Percentiles rank a stretch among this genome's conserved stretches.
These are phyloP conservation scores for Zeus faber DNA, from an alignment of 2,113 vertebrate genomes.

Conservation along the genomic window DNA sequence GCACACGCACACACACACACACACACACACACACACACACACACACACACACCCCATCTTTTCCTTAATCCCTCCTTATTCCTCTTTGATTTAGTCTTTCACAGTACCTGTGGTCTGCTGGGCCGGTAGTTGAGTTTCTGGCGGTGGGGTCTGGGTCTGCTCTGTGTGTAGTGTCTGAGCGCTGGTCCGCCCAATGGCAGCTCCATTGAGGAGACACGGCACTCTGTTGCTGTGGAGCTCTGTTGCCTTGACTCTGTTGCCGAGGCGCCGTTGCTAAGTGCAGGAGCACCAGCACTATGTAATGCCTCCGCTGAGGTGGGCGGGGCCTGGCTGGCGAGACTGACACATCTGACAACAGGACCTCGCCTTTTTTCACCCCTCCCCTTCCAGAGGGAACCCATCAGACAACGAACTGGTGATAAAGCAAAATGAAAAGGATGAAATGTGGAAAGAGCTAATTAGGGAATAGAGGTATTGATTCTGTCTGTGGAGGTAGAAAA, in stretches of 20 bases:
- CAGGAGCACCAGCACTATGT: slow-evolving; percentile 67
- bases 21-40: slow-evolving; percentile 28
- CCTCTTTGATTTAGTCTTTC: slow-evolving; percentile 17
- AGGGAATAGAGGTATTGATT: slow-evolving; percentile 10
- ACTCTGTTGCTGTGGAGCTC: slow-evolving; percentile 71
- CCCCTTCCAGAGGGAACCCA: slow-evolving; percentile 48
- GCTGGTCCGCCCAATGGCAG: slow-evolving; percentile 74
- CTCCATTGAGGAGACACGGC: slow-evolving; percentile 76
- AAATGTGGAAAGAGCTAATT: slow-evolving; percentile 28
- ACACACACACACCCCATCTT: slow-evolving; percentile 26
- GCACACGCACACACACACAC: not conserved
- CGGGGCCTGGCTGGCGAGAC: slow-evolving; percentile 60
- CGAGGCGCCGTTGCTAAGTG: slow-evolving; percentile 74
- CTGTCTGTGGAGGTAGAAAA: not conserved
- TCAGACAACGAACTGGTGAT: not conserved
- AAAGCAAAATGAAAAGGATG: slow-evolving; percentile 23
- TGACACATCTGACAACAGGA: slow-evolving; percentile 69
- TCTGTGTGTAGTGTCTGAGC: slow-evolving; percentile 75
- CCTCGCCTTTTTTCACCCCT: slow-evolving; percentile 62
- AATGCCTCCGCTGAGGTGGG: slow-evolving; percentile 65
- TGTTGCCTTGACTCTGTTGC: slow-evolving; percentile 69
- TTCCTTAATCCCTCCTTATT: slow-evolving; percentile 13
- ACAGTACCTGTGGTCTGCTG: slow-evolving; percentile 67
- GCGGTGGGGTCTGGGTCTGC: slow-evolving; percentile 73
- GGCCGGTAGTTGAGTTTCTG: slow-evolving; percentile 72